Base-by-base conservation (phyloP, 2,113 vertebrate species). In the Puntigrus tetrazona region DNA sequence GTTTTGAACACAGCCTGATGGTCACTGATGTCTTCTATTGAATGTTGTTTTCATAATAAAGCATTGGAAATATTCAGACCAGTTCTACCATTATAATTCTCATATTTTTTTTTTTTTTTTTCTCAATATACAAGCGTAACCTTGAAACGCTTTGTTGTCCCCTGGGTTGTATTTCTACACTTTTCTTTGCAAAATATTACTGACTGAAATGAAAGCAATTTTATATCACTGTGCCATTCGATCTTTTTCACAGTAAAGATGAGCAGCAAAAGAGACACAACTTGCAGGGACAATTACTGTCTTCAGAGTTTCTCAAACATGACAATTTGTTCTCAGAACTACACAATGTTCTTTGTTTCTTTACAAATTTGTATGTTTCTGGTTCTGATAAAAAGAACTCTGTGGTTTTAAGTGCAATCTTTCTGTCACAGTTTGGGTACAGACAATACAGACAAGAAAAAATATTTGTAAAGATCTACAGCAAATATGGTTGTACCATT, bases 121-220 rank as follows among this genome's bases (percentile, higher is more conserved):
- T 41, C 3, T 72, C 14, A 16, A 34, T 22, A 34, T 22, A 50
- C 8, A 57, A 38, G 20, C 36, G 50, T 11, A 77, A 10, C 31
- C 20, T 36, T 52, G 20, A 57, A 25, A 36, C 14, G 47, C 57
- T 78, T 31, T 16, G 31, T 78, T 78, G 31, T 36, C 52, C 31
- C 50, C 38, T 57, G 20, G 9, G 52, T 52, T 78, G 18, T 29
- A 1, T n/a, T 55, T 55, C 9, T 76, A 9, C 27, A 9, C 45
- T 76, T 52, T 76, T 77, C 22, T 16, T 59, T 59, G 75, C 2
- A 13, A 77, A 52, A 77, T 77, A 36, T 77, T 38, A 72, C 69
- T 25, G 29, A 36, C 14, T 55, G 18, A 77, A 22, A 55, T 57
- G 16, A 55, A 34, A 55, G 29, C 75, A 78, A 59, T 78, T 78